Base-by-base conservation (phyloP, 1,140 invertebrate genomes). In the Tribolium castaneum region DNA sequence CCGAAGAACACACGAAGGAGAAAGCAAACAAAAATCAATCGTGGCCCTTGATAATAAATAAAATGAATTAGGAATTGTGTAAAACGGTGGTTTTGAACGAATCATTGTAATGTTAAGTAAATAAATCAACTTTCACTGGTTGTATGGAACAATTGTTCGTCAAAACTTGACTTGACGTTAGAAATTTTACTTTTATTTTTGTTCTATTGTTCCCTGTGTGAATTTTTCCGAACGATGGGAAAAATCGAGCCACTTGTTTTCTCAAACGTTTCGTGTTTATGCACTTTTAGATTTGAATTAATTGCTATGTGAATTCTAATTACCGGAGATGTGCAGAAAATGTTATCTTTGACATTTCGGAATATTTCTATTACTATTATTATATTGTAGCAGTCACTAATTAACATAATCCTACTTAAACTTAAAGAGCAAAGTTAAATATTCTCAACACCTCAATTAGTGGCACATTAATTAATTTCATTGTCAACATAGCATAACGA, bases 151-250 rank as follows among this genome's bases (percentile, higher is more conserved):
- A 66, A 66, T 66, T 66, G 59, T 66, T 66, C 56, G 56, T 62
- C 25, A 35, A 66, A 66, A 66, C 59, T 25, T 25, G 16, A 25
- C 19, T 13, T 66, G 30, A 66, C 13, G 35, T 10, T 66, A 66
- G 59, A 66, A 66, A 66, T 66, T 66, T 66, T 66, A 66, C 59
- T 66, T 66, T 66, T 66, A 66, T 34, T 66, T 66, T 66, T 66
- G 59, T 66, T 66, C 59, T 35, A 66, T 66, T 66, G 59, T 66
- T 66, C 13, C 4, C 6, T 66, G 30, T 66, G 59, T 66, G 59
- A 66, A 66, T 66, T 66, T 62, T 66, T 66, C 25, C 59, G 59
- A 66, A 66, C 35, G 59, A 59, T 66, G 59, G 6, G 59, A 66
- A 66, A 66, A 66, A 66, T 35, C 30, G 19, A 59, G 19, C 19